These are phyloP conservation scores for Apoderus coryli DNA, from an alignment of 2,888 invertebrate genomes.

Conservation along the genomic window DNA sequence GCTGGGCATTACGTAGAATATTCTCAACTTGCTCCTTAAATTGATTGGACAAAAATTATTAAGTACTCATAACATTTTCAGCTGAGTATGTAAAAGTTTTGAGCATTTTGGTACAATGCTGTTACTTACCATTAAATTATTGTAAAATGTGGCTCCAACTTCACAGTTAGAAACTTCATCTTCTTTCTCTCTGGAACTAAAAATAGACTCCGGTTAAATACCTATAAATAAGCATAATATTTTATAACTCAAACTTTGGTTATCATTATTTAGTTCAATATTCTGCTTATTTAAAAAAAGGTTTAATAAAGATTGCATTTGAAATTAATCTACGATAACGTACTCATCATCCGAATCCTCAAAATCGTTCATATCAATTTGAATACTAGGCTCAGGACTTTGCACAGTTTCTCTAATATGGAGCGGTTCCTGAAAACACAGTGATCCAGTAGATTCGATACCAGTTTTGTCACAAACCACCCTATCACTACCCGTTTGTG, in stretches of 20 bases:
- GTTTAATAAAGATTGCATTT: no score
- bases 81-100: no score
- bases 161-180: no score
- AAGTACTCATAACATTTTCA: no score
- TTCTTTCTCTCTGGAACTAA: no score
- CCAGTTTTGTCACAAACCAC: constrained; percentile 15
- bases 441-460: constrained; percentile 24
- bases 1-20: constrained; percentile 34
- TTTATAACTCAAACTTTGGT: no score
- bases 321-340: constrained; percentile 14
- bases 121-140: constrained; percentile 53
- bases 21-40: constrained; percentile 38
- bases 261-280: no score
- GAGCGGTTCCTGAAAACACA: constrained; percentile 26
- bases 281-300: no score
- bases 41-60: constrained; percentile 6
- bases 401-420: constrained; percentile 28
- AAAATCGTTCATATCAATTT: constrained; percentile 38
- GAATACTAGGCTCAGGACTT: constrained; percentile 37
- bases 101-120: no score
- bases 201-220: constrained; percentile 20
- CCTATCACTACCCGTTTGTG: constrained; percentile 4
- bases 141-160: constrained; percentile 56
- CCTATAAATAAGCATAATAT: no score
- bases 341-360: constrained; percentile 30